Evolutionary conservation across 2,797 vertebrate species (phyloP).

Genomic region (Cephalopachus bancanus): DNA sequence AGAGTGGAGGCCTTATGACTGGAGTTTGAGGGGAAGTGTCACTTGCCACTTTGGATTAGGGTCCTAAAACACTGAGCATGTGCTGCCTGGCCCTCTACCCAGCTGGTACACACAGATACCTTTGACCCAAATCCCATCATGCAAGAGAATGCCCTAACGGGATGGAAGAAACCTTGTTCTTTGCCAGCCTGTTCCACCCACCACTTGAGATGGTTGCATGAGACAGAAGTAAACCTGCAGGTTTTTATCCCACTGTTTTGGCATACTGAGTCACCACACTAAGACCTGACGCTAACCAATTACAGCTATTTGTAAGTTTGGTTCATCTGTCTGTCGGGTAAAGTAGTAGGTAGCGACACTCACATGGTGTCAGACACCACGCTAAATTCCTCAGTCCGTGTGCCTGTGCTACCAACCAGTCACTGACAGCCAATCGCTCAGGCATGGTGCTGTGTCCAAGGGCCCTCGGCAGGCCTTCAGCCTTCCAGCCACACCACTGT

Average conservation of each 20-base stretch:
- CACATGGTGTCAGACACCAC: neutral
- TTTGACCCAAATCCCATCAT: too few relatives aligned
- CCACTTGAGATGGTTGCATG: neutral
- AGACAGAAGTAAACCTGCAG: neutral
- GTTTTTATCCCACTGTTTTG: neutral
- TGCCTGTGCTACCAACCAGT: neutral
- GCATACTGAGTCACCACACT: neutral
- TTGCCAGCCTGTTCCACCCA: neutral
- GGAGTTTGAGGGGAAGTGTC: neutral
- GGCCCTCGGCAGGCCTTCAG: neutral
- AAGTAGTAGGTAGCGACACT: neutral
- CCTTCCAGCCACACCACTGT: fast-evolving
- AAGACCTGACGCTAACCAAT: neutral
- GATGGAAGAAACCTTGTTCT: neutral
- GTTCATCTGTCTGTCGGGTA: neutral
- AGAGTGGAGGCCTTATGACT: neutral
- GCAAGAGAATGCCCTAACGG: neutral
- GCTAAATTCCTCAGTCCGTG: too few relatives aligned
- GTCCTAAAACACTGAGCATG: fast-evolving
- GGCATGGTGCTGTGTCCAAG: fast-evolving
- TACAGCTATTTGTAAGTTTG: neutral
- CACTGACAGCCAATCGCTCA: fast-evolving
- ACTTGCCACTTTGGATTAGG: neutral
- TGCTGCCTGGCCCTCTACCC: neutral
- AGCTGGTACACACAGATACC: fast-evolving